These are phyloP conservation scores for Neoarius graeffei DNA, from an alignment of 2,113 vertebrate genomes.

Conservation along the genomic window DNA sequence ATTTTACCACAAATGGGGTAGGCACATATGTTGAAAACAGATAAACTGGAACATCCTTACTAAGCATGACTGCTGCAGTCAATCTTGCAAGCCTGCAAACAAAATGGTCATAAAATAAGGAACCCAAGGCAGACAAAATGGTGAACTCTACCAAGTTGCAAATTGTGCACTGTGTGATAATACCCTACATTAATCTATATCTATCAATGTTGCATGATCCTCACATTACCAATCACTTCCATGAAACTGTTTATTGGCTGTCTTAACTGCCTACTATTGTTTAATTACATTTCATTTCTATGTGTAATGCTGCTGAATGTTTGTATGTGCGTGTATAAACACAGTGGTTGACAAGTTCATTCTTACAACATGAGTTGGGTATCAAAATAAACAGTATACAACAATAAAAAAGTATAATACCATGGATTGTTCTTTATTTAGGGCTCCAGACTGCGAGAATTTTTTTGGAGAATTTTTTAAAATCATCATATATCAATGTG, in stretches of 20 bases:
- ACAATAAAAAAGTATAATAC: neutral
- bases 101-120: neutral
- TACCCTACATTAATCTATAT: neutral
- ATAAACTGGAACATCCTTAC: slow-evolving; percentile 82
- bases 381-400: neutral
- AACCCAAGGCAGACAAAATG: neutral
- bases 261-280: neutral
- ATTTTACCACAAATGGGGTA: slow-evolving; percentile 93
- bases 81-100: slow-evolving; percentile 83
- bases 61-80: slow-evolving; percentile 87
- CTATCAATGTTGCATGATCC: neutral
- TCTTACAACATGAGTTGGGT: neutral
- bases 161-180: neutral
- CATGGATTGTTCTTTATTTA: neutral
- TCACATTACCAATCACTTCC: neutral
- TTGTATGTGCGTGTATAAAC: neutral
- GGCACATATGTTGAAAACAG: slow-evolving; percentile 91
- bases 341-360: neutral
- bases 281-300: neutral
- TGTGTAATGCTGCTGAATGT: neutral
- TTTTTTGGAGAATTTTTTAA: no score
- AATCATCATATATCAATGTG: no score
- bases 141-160: neutral
- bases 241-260: neutral
- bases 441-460: no score